Base-by-base conservation (phyloP, 1,140 invertebrate species). In the Drosophila insularis region DNA sequence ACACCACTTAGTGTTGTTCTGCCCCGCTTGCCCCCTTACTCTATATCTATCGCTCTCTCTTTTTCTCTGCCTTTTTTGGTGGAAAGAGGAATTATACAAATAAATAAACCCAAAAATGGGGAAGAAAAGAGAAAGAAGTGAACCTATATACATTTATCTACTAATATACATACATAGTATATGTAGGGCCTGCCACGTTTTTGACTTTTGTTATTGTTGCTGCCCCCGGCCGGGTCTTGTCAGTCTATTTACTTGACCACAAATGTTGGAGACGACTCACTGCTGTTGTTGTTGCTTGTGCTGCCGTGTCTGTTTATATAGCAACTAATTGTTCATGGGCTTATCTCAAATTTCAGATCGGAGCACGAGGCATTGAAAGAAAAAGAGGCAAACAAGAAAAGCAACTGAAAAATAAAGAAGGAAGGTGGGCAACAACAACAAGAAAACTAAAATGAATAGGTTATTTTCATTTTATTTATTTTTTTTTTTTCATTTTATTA, bases 271-370 rank as follows among this genome's bases (percentile, higher is more conserved):
- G 61, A 54, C 55, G 54, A 59, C 31, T 63, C 71, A 53, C 31
- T 35, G n/a, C 56, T 60, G 23, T 8, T 37, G 31, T 63, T 63
- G 32, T 62, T 66, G 60, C 56, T 77, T 73, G 59, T 74, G 64
- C 11, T 50, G 43, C 43, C 17, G 43, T 50, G 43, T 64, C 40
- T 80, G 76, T 87, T 82, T 89, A 87, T 71, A 77, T 66, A 87
- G 71, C 61, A 67, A 77, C 84, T 87, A 87, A 89, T 87, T 87
- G 84, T 76, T 86, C 61, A 66, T 74, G 71, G 77, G 80, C 80
- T 78, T 87, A 87, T 87, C 84, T 87, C 70, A 55, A 78, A 78
- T 89, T 89, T 89, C 74, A 84, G 72, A 89, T 84, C 76, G 67
- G 35, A 74, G 70, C 68, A 78, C 78, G 63, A 68, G 71, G 54